A percentile compares a stretch with the other conserved stretches of the same genome.
Conservation (phyloP, 2,113 vertebrate genomes). For the Daboia siamensis region DNA sequence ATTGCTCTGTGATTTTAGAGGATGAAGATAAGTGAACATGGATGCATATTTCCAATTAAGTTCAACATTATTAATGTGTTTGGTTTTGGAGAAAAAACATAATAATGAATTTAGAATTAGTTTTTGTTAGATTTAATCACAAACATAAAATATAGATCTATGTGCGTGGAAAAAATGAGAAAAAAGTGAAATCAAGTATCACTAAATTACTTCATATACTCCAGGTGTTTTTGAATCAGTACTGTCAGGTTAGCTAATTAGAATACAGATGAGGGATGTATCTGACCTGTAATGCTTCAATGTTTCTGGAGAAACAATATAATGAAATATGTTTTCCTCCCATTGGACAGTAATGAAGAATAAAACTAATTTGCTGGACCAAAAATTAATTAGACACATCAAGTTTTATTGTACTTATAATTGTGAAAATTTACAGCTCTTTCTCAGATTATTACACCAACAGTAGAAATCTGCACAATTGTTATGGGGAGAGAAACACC, state of each 20-base stretch:
- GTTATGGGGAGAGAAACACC: slow-evolving; percentile 47
- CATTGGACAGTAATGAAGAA: slow-evolving; percentile 77
- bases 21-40: slow-evolving; percentile 40
- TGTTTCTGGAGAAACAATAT: slow-evolving; percentile 71
- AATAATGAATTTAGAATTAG: slow-evolving; percentile 25
- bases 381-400: slow-evolving; percentile 80
- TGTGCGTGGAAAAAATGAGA: slow-evolving; percentile 15
- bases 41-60: slow-evolving; percentile 3
- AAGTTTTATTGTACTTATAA: slow-evolving; percentile 71
- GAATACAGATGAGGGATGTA: slow-evolving; percentile 61
- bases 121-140: slow-evolving; percentile 42
- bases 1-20: slow-evolving; percentile 32
- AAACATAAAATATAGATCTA: slow-evolving; percentile 23
- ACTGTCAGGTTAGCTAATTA: slow-evolving; percentile 71
- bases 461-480: slow-evolving; percentile 45
- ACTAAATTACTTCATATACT: slow-evolving; percentile 42
- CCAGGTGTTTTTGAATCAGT: slow-evolving; percentile 65
- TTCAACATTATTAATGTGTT: slow-evolving; percentile 36
- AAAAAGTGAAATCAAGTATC: slow-evolving; percentile 12
- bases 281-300: slow-evolving; percentile 63
- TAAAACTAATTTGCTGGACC: slow-evolving; percentile 77
- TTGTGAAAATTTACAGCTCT: slow-evolving; percentile 71
- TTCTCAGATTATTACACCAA: slow-evolving; percentile 56
- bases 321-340: slow-evolving; percentile 74
- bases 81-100: not conserved